A percentile compares a stretch with the other conserved stretches of the same genome.
Conservation (phyloP, 2,113 vertebrate genomes). For the Thomomys bottae region DNA sequence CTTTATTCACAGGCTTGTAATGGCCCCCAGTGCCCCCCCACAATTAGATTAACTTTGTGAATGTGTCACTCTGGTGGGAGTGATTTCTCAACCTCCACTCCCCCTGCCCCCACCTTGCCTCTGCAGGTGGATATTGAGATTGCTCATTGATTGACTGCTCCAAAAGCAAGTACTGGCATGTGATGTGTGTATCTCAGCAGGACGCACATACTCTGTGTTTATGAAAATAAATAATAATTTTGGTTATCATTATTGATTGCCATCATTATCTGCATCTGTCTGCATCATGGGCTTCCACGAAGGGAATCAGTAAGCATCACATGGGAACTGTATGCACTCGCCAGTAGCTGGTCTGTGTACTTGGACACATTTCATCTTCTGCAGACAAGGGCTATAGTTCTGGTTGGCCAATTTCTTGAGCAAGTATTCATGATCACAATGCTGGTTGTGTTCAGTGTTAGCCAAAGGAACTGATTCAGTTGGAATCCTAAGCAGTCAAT, state of each 20-base stretch:
- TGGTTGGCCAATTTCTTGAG: not conserved
- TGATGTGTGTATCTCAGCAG: constrained; percentile 60
- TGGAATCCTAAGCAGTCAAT: not conserved
- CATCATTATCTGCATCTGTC: constrained; percentile 66
- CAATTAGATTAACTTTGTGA: constrained; percentile 74
- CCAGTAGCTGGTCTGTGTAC: not conserved
- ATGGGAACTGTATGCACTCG: not conserved
- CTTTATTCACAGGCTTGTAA: constrained; percentile 47
- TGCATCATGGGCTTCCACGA: constrained; percentile 38
- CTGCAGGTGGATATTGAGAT: not conserved
- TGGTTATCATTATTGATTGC: constrained; percentile 72
- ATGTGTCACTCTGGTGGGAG: constrained; percentile 37
- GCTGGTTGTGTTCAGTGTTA: not conserved
- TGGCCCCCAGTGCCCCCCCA: not conserved
- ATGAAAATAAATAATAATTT: constrained; percentile 75
- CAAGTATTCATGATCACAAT: not conserved
- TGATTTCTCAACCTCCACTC: constrained; percentile 58
- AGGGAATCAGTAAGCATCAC: constrained; percentile 2
- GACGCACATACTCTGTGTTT: not conserved
- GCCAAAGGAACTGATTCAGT: not conserved
- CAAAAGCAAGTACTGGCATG: constrained; percentile 46
- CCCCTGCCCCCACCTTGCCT: not conserved
- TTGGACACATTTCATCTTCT: not conserved
- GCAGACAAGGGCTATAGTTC: not conserved
- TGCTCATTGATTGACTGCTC: constrained; percentile 37